Percentiles rank a stretch among this genome's conserved stretches.
These are phyloP conservation scores for Pristionchus exspectatus DNA, from an alignment of 2,888 invertebrate genomes.

Conservation along the genomic window DNA sequence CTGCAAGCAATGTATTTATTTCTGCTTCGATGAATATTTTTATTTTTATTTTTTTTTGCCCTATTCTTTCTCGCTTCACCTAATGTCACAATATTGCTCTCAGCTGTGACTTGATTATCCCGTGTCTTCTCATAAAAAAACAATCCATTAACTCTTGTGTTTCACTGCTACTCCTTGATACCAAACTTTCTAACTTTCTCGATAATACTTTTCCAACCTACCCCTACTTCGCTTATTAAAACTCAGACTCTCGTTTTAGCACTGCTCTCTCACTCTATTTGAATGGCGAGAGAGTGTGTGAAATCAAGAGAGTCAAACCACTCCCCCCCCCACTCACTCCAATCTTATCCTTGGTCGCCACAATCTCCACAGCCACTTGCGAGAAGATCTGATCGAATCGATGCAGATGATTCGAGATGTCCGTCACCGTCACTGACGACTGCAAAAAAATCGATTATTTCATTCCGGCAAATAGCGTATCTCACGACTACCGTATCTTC, in stretches of 20 bases:
- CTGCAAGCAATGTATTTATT: not conserved
- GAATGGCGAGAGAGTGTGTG: too few relatives aligned
- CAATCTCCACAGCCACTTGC: not conserved
- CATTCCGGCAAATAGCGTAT: not conserved
- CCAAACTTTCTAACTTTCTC: not conserved
- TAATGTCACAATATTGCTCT: too few relatives aligned
- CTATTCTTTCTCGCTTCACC: too few relatives aligned
- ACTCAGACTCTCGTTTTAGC: too few relatives aligned
- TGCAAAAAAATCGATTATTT: not conserved
- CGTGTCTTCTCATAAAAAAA: too few relatives aligned
- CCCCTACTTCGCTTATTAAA: too few relatives aligned
- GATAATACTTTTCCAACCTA: too few relatives aligned
- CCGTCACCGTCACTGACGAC: not conserved
- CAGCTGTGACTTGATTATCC: too few relatives aligned
- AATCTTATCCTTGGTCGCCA: constrained; percentile 11
- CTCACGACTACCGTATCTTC: not conserved
- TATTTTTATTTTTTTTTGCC: not conserved
- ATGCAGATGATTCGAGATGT: constrained; percentile 14
- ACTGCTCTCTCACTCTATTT: too few relatives aligned
- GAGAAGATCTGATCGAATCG: constrained; percentile 44
- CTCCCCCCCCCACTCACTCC: constrained; percentile 14
- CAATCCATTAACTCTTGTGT: too few relatives aligned
- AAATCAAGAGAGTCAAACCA: too few relatives aligned
- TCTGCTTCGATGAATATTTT: not conserved
- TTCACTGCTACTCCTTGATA: too few relatives aligned